Evolutionary conservation across 2,888 invertebrate genomes (phyloP).

Genomic region (Dendrolimus pini): DNA sequence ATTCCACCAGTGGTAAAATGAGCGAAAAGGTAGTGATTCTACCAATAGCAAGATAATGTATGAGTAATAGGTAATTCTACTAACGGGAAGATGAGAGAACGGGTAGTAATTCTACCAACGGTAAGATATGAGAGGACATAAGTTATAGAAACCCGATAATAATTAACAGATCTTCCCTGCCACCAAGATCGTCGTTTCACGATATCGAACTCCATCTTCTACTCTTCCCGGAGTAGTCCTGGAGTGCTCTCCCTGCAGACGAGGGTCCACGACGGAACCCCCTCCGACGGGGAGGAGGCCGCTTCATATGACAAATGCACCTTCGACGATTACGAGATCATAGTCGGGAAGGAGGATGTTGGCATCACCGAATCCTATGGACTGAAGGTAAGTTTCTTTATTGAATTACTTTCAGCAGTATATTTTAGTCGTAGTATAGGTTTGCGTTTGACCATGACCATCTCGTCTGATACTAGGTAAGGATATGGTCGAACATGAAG

Average conservation of each 20-base stretch:
- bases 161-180: slow-evolving; percentile 52
- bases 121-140: no score
- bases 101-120: no score
- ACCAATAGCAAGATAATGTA: no score
- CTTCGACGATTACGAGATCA: slow-evolving; percentile 65
- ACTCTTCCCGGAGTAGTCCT: slow-evolving; percentile 26
- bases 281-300: slow-evolving; percentile 57
- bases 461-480: no score
- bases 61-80: no score
- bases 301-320: slow-evolving; percentile 47
- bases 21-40: no score
- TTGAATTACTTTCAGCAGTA: background rate
- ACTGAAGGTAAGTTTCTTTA: slow-evolving; percentile 22
- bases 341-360: slow-evolving; percentile 39
- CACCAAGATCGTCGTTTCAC: slow-evolving; percentile 54
- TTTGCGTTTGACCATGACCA: no score
- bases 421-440: no score
- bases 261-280: slow-evolving; percentile 9
- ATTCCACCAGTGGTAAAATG: no score
- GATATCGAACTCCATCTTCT: slow-evolving; percentile 50
- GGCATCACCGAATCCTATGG: slow-evolving; percentile 25
- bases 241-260: slow-evolving; percentile 6
- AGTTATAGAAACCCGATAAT: no score
- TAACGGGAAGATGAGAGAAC: no score
- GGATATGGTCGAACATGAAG: no score